A percentile compares a stretch with the other conserved stretches of the same genome.
phyloP scores from a whole-genome alignment of 2,113 vertebrate genomes.

The Pelobates fuscus region DNA sequence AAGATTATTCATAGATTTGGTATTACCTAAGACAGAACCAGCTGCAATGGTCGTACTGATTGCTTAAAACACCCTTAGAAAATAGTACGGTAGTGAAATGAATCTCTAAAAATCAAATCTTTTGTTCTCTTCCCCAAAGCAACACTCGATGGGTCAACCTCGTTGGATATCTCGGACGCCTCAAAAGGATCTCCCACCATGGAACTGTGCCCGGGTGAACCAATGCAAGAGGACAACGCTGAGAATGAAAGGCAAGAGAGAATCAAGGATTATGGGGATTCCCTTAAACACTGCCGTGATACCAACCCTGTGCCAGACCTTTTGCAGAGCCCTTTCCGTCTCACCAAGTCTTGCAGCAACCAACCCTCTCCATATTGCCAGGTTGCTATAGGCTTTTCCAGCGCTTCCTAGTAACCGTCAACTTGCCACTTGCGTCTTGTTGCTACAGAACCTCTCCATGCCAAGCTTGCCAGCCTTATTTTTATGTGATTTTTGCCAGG shows the following conservation, averaged over 20 bases:
- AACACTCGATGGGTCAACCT: constrained; percentile 53
- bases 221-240: constrained; percentile 66
- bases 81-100: background rate
- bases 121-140: too few relatives aligned
- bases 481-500: background rate
- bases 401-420: too few relatives aligned
- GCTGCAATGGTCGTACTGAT: too few relatives aligned
- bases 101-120: too few relatives aligned
- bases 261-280: background rate
- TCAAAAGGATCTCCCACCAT: constrained; percentile 31
- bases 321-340: background rate
- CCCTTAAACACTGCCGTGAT: background rate
- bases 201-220: constrained; percentile 60
- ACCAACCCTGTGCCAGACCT: background rate
- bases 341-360: background rate
- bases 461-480: background rate
- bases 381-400: background rate
- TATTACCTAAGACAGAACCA: too few relatives aligned
- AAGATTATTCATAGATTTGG: too few relatives aligned
- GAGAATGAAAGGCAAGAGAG: constrained; percentile 79
- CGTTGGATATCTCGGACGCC: constrained; percentile 1
- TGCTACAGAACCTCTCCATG: background rate
- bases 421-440: background rate
- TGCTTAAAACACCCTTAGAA: too few relatives aligned
- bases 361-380: background rate